phyloP scores from a whole-genome alignment of 2,113 vertebrate genomes.

The Tamias sibiricus region DNA sequence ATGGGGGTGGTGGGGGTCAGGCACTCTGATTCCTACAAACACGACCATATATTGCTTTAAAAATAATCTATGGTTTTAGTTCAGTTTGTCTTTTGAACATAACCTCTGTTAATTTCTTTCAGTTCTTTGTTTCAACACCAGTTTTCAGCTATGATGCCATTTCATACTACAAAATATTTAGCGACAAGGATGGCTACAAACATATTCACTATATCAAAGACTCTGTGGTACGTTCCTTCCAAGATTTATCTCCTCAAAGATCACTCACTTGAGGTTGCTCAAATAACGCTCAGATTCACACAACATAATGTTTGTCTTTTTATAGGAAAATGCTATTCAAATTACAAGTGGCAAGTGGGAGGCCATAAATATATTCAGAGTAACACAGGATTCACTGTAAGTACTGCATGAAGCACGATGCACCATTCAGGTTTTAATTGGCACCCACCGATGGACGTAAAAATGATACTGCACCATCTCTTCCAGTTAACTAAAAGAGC shows the following conservation, averaged over 20 bases:
- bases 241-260: constrained; percentile 77
- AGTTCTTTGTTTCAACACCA: constrained; percentile 94
- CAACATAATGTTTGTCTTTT: constrained; percentile 82
- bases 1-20: background rate
- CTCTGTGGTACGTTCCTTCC: constrained; percentile 87
- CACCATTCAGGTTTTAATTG: constrained; percentile 76
- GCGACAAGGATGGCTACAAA: constrained; percentile 94
- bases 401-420: constrained; percentile 75
- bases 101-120: constrained; percentile 82
- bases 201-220: constrained; percentile 94
- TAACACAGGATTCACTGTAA: constrained; percentile 96
- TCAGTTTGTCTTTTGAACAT: constrained; percentile 48
- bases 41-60: background rate
- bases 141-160: constrained; percentile 93
- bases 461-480: constrained; percentile 42
- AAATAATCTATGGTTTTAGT: constrained; percentile 19
- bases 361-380: constrained; percentile 95
- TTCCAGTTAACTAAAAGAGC: background rate
- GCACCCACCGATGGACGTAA: constrained; percentile 66
- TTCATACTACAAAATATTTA: constrained; percentile 98
- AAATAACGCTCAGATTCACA: constrained; percentile 81
- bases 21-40: background rate
- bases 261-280: constrained; percentile 76
- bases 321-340: constrained; percentile 91
- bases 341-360: constrained; percentile 97